Evolutionary conservation across 2,797 vertebrate genomes (phyloP).

Genomic region (Xenopus petersii): DNA sequence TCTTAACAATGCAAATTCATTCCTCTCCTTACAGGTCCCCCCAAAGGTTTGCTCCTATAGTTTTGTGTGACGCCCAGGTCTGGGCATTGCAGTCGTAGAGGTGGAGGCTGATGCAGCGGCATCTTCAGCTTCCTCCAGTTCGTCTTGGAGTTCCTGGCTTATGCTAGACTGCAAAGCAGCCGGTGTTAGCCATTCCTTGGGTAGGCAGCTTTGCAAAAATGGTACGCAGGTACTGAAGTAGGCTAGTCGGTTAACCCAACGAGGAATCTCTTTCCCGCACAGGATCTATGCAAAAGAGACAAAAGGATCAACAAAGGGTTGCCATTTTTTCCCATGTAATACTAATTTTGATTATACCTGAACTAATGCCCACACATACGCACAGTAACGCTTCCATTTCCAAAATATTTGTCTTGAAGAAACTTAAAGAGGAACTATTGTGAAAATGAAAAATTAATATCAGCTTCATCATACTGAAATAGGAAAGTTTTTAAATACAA

Average conservation of each 20-base stretch:
- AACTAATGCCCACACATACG: no score
- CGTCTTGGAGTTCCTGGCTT: slow-evolving; percentile 92
- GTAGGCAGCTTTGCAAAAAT: slow-evolving; percentile 97
- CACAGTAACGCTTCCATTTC: no score
- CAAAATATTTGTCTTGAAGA: no score
- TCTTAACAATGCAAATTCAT: slow-evolving; percentile 21
- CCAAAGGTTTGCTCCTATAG: slow-evolving; percentile 54
- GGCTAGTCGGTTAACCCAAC: slow-evolving; percentile 97
- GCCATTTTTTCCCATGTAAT: no score
- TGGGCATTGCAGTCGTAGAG: slow-evolving; percentile 59
- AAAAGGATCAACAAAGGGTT: background rate
- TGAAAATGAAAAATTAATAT: no score
- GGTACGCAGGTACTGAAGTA: slow-evolving; percentile 99
- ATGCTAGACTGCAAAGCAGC: slow-evolving; percentile 95
- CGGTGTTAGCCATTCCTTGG: slow-evolving; percentile 97
- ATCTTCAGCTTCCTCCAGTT: slow-evolving; percentile 88
- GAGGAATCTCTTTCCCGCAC: slow-evolving; percentile 94
- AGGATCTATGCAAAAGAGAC: slow-evolving; percentile 74
- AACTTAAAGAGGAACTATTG: no score
- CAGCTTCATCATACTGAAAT: no score
- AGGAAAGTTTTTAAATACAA: no score
- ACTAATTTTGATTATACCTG: no score
- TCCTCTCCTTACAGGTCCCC: slow-evolving; percentile 55
- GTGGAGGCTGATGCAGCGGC: slow-evolving; percentile 78
- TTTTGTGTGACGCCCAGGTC: slow-evolving; percentile 77